Evolutionary conservation across 2,888 invertebrate genomes (phyloP).

Genomic region (Venusia cambrica): DNA sequence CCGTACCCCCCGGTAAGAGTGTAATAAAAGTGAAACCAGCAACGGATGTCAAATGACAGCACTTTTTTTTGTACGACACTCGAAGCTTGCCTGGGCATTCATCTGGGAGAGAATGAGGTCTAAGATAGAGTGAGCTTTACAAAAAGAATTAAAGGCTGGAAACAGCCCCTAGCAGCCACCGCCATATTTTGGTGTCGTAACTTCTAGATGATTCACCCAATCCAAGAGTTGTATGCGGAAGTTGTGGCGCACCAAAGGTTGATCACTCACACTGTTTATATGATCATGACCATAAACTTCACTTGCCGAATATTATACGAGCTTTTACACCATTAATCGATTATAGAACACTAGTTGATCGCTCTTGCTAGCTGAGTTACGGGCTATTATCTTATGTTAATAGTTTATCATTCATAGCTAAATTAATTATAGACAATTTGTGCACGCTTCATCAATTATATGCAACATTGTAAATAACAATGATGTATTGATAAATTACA

Average conservation of each 20-base stretch:
- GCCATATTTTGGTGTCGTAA: constrained; percentile 5
- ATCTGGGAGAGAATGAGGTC: too few relatives aligned
- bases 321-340: constrained; percentile 50
- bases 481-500: constrained; percentile 7
- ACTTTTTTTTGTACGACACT: too few relatives aligned
- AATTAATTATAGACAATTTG: constrained; percentile 1
- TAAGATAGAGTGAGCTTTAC: too few relatives aligned
- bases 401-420: constrained; percentile 20
- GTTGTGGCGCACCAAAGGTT: constrained; percentile 16
- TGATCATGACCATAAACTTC: constrained; percentile 56
- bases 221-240: constrained; percentile 9
- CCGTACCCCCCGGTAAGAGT: too few relatives aligned
- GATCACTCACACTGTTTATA: constrained; percentile 44
- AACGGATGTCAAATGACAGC: constrained; percentile 6
- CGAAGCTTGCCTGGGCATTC: too few relatives aligned
- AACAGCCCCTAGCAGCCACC: too few relatives aligned
- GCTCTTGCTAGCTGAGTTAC: constrained; percentile 37
- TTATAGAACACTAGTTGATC: constrained; percentile 48
- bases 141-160: too few relatives aligned
- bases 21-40: constrained; percentile 5
- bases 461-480: constrained; percentile 4
- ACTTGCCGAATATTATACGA: constrained; percentile 47
- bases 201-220: not conserved
- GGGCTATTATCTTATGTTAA: constrained; percentile 31
- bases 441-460: constrained; percentile 7